A percentile compares a stretch with the other conserved stretches of the same genome.
phyloP scores from a whole-genome alignment of 2,113 vertebrate species.

The Acanthochromis polyacanthus region DNA sequence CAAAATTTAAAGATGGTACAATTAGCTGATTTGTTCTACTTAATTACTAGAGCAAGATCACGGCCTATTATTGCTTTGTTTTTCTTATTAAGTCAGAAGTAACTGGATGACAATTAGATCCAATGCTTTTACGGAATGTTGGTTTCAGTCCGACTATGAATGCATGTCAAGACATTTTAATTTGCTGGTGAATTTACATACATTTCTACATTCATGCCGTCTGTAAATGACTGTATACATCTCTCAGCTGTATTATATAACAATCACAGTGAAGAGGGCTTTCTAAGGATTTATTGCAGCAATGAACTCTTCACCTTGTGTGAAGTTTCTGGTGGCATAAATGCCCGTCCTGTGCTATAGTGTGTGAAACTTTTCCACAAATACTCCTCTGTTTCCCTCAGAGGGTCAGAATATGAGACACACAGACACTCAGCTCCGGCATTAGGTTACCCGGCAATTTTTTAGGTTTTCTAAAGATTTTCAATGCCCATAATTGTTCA shows the following conservation, averaged over 20 bases:
- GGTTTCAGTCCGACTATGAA: background rate
- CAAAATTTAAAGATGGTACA: background rate
- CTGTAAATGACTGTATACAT: no score
- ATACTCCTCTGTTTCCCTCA: conserved; percentile 39
- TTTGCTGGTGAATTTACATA: no score
- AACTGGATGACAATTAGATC: no score
- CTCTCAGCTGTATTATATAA: no score
- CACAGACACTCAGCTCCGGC: conserved; percentile 51
- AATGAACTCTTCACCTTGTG: conserved; percentile 38
- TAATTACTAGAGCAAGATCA: background rate
- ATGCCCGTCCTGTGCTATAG: conserved; percentile 45
- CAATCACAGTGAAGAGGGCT: background rate
- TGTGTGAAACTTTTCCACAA: conserved; percentile 61
- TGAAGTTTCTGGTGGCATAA: conserved; percentile 37
- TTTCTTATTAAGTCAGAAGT: no score
- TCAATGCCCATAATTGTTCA: conserved; percentile 78
- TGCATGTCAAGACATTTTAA: background rate
- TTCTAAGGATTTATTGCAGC: background rate
- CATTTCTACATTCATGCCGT: no score
- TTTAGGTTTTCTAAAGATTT: conserved; percentile 65
- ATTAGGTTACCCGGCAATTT: conserved; percentile 75
- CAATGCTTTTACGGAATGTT: background rate
- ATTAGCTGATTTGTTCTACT: background rate
- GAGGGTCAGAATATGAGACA: conserved; percentile 41
- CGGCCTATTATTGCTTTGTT: no score